Evolutionary conservation across 2,797 vertebrate species (phyloP), one percentile per base, ranked within the genome.

Genomic region (Hyperoplus lanceolatus): DNA sequence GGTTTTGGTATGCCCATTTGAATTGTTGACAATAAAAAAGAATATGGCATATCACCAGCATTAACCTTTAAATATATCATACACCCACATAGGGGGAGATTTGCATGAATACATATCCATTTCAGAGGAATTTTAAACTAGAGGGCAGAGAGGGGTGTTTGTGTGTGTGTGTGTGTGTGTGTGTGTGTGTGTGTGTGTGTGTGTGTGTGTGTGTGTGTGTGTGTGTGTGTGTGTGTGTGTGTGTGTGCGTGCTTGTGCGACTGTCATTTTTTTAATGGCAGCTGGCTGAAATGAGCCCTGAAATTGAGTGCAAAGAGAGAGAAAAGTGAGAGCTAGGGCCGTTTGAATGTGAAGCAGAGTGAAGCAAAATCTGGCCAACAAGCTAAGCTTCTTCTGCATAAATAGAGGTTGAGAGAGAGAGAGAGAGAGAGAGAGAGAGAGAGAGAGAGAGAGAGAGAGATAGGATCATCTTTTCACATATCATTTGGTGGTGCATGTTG

Each of bases 271-370:
- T 81, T 81, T 77, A 77, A 82, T 39, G 60, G 81, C 90, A 88
- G 87, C 84, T 88, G 89, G 87, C 81, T 91, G 87, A 92, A 92
- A 92, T 92, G 89, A 91, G 88, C 73, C 91, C 89, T 92, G 90
- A 92, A 92, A 92, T 92, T 91, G 89, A 89, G 81, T 83, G 73
- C 66, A 77, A 77, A 70, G 59, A 77, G 78, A 87, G 68, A 75
- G 72, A 73, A 77, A 64, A 69, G 58, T 66, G 49, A 49, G 54
- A 45, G 58, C 29, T 11, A 75, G 41, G 21, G 50, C 49, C 57
- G 80, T 58, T 6, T 69, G 66, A 72, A 71, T 80, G 77, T 84
- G 74, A 80, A 73, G 77, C 64, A 59, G 65, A 70, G 71, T 63
- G 69, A 67, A 73, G 82, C 77, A 75, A 57, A 74, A 77, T 70